Percentiles rank a stretch among this genome's conserved stretches.
Evolutionary conservation across 2,888 invertebrate genomes (phyloP).

Genomic region (Ennomos quercinarius): DNA sequence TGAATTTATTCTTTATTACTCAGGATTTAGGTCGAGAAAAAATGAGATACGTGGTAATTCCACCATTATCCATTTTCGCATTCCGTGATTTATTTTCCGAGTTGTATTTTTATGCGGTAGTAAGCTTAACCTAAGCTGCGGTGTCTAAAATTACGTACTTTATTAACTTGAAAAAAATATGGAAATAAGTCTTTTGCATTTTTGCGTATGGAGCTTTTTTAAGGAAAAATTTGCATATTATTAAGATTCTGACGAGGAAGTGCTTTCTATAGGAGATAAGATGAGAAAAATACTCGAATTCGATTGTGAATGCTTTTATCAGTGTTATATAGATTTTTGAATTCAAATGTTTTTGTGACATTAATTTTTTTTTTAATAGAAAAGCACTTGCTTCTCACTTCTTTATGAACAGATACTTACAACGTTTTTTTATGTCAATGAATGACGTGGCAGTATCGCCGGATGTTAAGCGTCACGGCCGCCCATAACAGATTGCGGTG

Average conservation of each 20-base stretch:
- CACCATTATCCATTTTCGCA: conserved; percentile 49
- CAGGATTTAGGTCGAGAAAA: conserved; percentile 36
- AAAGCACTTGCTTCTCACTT: too few species aligned
- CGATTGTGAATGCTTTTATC: too few species aligned
- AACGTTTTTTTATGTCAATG: too few species aligned
- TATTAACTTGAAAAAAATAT: conserved; percentile 28
- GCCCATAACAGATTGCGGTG: too few species aligned
- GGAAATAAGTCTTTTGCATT: conserved; percentile 16
- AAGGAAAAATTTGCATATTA: conserved; percentile 14
- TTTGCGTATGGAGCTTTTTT: conserved; percentile 15
- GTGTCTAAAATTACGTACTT: conserved; percentile 23
- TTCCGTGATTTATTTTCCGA: conserved; percentile 43
- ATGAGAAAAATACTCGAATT: too few species aligned
- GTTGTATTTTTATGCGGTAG: conserved; percentile 40
- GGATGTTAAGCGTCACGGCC: too few species aligned
- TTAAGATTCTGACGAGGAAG: conserved; percentile 1
- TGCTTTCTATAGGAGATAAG: too few species aligned
- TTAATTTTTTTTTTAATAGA: too few species aligned
- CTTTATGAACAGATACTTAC: too few species aligned
- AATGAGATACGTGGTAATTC: conserved; percentile 53
- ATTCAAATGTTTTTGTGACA: too few species aligned
- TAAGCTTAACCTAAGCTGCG: conserved; percentile 33
- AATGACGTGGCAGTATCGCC: too few species aligned
- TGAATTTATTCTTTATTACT: conserved; percentile 2
- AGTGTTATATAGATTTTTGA: too few species aligned